Conservation (phyloP, 2,797 vertebrate species). For the Carapus acus region DNA sequence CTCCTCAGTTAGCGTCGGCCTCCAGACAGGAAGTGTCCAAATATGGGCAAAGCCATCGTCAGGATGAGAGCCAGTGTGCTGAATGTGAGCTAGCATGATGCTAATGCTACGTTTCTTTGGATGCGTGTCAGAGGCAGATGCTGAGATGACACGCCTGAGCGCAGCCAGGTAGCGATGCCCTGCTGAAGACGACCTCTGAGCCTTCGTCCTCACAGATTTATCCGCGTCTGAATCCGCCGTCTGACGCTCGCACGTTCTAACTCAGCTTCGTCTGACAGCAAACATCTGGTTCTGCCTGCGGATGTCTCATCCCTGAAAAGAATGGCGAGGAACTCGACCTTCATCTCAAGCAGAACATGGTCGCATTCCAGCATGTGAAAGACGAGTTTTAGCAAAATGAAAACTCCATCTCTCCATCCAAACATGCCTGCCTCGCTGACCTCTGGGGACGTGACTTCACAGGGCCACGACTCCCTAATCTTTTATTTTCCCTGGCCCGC, state of each 20-base stretch:
- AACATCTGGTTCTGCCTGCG: conserved; percentile 7
- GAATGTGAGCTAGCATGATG: too few relatives aligned
- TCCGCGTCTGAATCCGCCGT: too few relatives aligned
- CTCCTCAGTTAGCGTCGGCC: too few relatives aligned
- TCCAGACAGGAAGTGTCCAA: too few relatives aligned
- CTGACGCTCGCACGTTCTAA: neutral
- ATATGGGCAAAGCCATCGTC: too few relatives aligned
- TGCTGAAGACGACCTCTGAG: too few relatives aligned
- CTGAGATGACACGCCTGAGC: too few relatives aligned
- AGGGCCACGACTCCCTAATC: conserved; percentile 33
- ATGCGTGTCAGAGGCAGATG: too few relatives aligned
- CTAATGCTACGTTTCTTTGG: too few relatives aligned
- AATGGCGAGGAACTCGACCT: conserved; percentile 10
- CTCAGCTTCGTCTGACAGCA: neutral
- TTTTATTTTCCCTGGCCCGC: conserved; percentile 45
- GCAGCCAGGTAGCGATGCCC: too few relatives aligned
- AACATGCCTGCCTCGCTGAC: conserved; percentile 37
- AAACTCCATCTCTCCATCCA: conserved; percentile 37
- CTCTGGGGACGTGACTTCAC: conserved; percentile 32
- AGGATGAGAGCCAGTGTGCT: too few relatives aligned
- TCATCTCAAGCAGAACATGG: conserved; percentile 11
- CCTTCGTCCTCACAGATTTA: too few relatives aligned
- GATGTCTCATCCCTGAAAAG: neutral
- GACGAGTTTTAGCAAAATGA: conserved; percentile 11
- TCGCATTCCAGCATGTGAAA: conserved; percentile 37